Conservation (phyloP, 2,888 invertebrate genomes). For the Drosophila prostipennis region DNA sequence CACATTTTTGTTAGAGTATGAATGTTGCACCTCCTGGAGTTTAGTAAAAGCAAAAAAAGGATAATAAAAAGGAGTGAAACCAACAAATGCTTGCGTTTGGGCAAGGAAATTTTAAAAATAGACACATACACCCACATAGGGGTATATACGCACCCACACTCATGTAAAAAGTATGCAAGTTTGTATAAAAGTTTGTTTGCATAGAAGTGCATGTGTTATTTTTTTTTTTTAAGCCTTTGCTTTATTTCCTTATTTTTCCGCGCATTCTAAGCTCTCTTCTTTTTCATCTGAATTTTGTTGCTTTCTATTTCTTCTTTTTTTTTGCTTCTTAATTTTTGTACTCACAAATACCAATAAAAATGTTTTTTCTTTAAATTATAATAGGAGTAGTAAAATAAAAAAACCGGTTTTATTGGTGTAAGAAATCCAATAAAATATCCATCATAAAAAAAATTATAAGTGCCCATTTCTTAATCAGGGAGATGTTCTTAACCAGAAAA, state of each 20-base stretch:
- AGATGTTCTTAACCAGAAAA: too few relatives aligned
- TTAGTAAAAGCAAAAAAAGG: slow-evolving; percentile 20
- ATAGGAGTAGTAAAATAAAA: too few relatives aligned
- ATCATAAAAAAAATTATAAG: too few relatives aligned
- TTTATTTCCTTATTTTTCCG: not conserved
- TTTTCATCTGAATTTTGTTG: not conserved
- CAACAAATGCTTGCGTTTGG: slow-evolving; percentile 47
- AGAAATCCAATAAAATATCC: too few relatives aligned
- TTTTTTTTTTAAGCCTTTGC: slow-evolving; percentile 5
- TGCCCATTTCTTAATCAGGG: too few relatives aligned
- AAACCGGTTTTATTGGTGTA: too few relatives aligned
- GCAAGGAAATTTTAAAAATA: slow-evolving; percentile 60
- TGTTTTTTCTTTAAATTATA: too few relatives aligned
- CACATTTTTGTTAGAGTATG: not conserved
- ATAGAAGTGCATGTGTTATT: slow-evolving; percentile 1
- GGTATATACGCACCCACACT: slow-evolving; percentile 2
- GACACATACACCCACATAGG: slow-evolving; percentile 31
- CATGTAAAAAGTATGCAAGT: slow-evolving; percentile 3
- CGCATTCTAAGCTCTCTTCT: not conserved
- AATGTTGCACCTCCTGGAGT: slow-evolving; percentile 16
- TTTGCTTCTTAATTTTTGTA: not conserved
- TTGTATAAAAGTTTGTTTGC: slow-evolving; percentile 37
- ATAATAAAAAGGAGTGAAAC: slow-evolving; percentile 5
- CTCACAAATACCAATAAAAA: not conserved
- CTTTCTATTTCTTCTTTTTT: not conserved